Percentiles rank a stretch among this genome's conserved stretches.
phyloP scores from a whole-genome alignment of 2,113 vertebrate genomes.

The Peromyscus polionotus region DNA sequence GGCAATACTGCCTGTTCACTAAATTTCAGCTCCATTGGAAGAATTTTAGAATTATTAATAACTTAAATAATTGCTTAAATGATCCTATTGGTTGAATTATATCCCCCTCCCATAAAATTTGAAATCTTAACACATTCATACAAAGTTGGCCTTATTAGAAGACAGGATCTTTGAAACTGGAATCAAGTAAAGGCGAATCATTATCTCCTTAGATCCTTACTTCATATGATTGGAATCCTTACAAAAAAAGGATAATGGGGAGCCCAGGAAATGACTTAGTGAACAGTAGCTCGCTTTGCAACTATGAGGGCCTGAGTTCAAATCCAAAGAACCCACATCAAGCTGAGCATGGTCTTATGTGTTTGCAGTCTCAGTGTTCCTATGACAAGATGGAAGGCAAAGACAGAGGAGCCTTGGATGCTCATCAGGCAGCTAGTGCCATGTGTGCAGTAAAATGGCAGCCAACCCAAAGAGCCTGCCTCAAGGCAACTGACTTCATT shows the following conservation, averaged over 20 bases:
- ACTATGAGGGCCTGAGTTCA: background rate
- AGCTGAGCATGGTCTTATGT: background rate
- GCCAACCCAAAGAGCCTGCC: background rate
- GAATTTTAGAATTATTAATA: constrained; percentile 9
- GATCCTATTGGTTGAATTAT: background rate
- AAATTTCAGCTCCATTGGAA: background rate
- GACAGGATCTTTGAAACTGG: background rate
- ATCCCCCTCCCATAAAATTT: background rate
- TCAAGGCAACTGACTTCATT: background rate
- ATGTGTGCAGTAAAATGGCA: background rate
- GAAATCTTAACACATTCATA: background rate
- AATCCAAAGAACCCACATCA: background rate
- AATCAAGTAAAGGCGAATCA: background rate
- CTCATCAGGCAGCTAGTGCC: background rate
- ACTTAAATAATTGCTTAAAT: background rate
- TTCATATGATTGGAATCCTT: background rate
- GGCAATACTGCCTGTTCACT: background rate
- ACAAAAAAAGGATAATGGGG: background rate
- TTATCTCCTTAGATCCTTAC: background rate
- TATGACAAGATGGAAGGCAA: background rate
- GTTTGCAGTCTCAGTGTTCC: background rate
- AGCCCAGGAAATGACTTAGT: background rate
- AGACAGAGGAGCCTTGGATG: background rate
- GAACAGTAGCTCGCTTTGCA: background rate
- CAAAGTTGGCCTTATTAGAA: background rate